These are phyloP conservation scores for Potamarius usumacintae DNA, from an alignment of 2,113 vertebrate genomes.

Conservation along the genomic window DNA sequence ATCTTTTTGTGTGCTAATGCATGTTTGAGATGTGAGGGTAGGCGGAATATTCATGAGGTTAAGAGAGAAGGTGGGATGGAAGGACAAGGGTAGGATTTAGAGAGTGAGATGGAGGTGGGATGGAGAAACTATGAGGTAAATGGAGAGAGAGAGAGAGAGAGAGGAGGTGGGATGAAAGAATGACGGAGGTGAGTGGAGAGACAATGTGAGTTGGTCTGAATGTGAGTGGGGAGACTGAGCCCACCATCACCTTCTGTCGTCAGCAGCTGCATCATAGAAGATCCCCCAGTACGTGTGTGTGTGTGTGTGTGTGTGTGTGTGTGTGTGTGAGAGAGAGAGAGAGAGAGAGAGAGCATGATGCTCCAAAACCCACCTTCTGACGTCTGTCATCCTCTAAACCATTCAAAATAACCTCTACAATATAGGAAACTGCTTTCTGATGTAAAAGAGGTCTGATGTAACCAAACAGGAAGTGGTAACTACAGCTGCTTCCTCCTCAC, in stretches of 20 bases:
- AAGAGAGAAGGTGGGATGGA: constrained; percentile 36
- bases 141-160: constrained; percentile 39
- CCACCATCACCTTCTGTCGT: constrained; percentile 69
- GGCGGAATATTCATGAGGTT: constrained; percentile 64
- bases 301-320: constrained; percentile 62
- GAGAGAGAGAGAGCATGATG: too few relatives aligned
- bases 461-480: constrained; percentile 10
- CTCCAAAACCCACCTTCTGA: constrained; percentile 19
- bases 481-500: constrained; percentile 1
- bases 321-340: constrained; percentile 23
- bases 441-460: neutral
- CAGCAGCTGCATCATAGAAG: constrained; percentile 70
- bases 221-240: constrained; percentile 64
- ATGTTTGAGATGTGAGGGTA: constrained; percentile 44
- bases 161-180: constrained; percentile 7
- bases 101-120: constrained; percentile 34
- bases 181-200: constrained; percentile 29
- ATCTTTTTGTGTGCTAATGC: neutral
- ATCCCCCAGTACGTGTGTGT: constrained; percentile 66
- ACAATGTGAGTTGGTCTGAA: constrained; percentile 5
- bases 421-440: neutral
- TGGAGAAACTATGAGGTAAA: constrained; percentile 58
- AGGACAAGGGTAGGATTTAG: constrained; percentile 38
- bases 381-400: neutral
- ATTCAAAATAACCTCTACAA: neutral